Evolutionary conservation across 2,888 invertebrate genomes (phyloP).

Genomic region (Volucella zonaria): DNA sequence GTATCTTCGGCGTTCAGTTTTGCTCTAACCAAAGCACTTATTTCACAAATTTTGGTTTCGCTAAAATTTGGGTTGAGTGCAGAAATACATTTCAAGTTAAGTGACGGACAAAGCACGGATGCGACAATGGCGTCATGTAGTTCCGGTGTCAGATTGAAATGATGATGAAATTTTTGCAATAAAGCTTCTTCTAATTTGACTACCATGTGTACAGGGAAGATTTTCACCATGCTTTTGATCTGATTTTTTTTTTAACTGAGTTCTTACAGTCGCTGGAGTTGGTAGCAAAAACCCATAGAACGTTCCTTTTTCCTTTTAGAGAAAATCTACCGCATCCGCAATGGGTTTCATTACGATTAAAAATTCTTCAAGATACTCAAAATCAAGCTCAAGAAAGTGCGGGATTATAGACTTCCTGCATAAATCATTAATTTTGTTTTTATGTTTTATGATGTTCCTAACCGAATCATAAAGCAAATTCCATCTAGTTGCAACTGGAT

Average conservation of each 20-base stretch:
- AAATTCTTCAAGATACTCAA: slow-evolving; percentile 24
- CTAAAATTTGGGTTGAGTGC: background rate
- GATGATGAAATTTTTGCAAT: background rate
- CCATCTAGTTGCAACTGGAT: too few relatives aligned
- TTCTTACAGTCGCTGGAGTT: too few relatives aligned
- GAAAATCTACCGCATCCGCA: background rate
- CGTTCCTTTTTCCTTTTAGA: background rate
- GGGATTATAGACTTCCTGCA: background rate
- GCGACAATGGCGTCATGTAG: background rate
- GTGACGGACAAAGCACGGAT: slow-evolving; percentile 2
- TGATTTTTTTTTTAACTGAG: too few relatives aligned
- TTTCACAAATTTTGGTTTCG: too few relatives aligned
- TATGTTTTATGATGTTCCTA: too few relatives aligned
- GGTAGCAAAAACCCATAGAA: too few relatives aligned
- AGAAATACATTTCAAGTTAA: slow-evolving; percentile 6
- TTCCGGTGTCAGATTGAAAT: background rate
- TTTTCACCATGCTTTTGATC: too few relatives aligned
- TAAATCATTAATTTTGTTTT: too few relatives aligned
- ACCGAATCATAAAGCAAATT: too few relatives aligned
- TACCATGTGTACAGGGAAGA: too few relatives aligned
- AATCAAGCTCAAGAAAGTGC: background rate
- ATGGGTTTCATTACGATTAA: background rate
- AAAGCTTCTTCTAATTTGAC: slow-evolving; percentile 3
- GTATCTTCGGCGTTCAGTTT: background rate
- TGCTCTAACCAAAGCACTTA: too few relatives aligned